phyloP scores from a whole-genome alignment of 1,140 invertebrate genomes.

The Drosophila jambulina region DNA sequence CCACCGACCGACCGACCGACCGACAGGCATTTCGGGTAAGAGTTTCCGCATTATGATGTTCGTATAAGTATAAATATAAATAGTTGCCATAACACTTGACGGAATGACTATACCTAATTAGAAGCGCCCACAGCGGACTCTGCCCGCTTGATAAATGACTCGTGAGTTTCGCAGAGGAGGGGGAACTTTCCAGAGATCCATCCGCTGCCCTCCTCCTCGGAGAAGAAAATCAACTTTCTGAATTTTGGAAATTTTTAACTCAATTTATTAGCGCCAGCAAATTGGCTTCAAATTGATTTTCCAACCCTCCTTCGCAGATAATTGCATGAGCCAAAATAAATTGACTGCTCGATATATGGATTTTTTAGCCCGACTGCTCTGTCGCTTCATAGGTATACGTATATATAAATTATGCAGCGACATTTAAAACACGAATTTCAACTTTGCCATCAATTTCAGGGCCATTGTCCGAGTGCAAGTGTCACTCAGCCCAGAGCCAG shows the following conservation, averaged over 20 bases:
- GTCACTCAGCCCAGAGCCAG: slow-evolving; percentile 24
- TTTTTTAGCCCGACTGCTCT: slow-evolving; percentile 27
- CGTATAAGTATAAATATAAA: slow-evolving; percentile 58
- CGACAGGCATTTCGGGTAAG: slow-evolving; percentile 46
- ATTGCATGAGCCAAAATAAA: slow-evolving; percentile 54
- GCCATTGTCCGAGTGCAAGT: slow-evolving; percentile 61
- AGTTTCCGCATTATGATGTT: slow-evolving; percentile 63
- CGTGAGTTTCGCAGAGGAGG: background rate
- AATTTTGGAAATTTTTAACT: slow-evolving; percentile 75
- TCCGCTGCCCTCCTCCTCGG: background rate
- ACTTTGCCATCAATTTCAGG: slow-evolving; percentile 58
- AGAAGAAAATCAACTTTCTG: slow-evolving; percentile 43
- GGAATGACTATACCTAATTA: slow-evolving; percentile 49
- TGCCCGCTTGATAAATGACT: slow-evolving; percentile 37
- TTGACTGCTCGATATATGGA: slow-evolving; percentile 59
- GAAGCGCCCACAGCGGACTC: slow-evolving; percentile 52
- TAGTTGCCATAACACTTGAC: slow-evolving; percentile 60
- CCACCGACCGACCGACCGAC: slow-evolving; percentile 16
- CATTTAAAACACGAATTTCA: slow-evolving; percentile 71
- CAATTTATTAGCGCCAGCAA: slow-evolving; percentile 76
- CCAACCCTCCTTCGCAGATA: slow-evolving; percentile 20
- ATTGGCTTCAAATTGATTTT: slow-evolving; percentile 79
- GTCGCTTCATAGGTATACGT: slow-evolving; percentile 8
- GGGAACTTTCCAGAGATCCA: slow-evolving; percentile 1
- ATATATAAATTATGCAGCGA: slow-evolving; percentile 53